Evolutionary conservation across 2,113 vertebrate species (phyloP).

Genomic region (Phyllostomus discolor): DNA sequence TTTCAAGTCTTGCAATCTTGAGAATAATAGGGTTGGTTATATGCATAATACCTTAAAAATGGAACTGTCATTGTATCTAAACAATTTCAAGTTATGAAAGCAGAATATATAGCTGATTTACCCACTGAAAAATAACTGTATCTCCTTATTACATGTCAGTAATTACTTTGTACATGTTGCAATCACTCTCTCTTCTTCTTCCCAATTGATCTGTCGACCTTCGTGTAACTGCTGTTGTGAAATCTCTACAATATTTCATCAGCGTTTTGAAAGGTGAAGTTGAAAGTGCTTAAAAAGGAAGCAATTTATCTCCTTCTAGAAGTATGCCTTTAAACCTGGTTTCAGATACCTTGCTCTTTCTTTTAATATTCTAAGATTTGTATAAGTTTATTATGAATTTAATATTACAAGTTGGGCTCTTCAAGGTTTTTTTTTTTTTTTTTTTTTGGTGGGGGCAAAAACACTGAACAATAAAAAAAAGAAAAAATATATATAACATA

Average conservation of each 20-base stretch:
- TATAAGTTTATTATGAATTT: background rate
- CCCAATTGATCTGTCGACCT: background rate
- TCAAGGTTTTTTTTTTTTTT: background rate
- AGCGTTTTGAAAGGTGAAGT: background rate
- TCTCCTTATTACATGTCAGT: background rate
- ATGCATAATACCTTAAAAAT: background rate
- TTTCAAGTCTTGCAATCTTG: background rate
- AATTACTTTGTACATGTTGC: background rate
- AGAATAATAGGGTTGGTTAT: background rate
- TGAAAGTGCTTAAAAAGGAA: background rate
- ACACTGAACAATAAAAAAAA: background rate
- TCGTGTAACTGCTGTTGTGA: background rate
- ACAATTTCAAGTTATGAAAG: background rate
- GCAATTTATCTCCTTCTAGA: background rate
- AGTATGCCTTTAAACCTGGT: background rate
- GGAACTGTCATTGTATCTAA: background rate
- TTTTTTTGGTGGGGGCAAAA: background rate
- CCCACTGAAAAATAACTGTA: background rate
- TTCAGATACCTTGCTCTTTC: background rate
- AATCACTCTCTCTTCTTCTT: background rate
- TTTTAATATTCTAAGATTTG: background rate
- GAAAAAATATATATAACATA: background rate
- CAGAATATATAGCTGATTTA: background rate
- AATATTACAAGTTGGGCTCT: background rate
- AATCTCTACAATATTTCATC: background rate